These are phyloP conservation scores for Palythoa grandis DNA, from an alignment of 92 coral and sea anemone genomes.

Conservation along the genomic window DNA sequence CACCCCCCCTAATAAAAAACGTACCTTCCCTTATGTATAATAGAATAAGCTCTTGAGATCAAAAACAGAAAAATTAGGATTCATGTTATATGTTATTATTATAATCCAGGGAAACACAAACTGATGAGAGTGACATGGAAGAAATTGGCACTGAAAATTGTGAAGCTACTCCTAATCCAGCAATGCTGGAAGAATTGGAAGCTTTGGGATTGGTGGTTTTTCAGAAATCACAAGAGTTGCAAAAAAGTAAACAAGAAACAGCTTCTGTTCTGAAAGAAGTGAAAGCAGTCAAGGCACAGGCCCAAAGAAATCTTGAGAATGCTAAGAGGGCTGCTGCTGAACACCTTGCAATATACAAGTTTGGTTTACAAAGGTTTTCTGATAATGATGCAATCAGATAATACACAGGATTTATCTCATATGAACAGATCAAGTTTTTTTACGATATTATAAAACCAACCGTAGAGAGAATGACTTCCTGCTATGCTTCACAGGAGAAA, in stretches of 20 bases:
- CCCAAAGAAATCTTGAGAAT: slow-evolving; percentile 30
- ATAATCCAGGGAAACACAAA: slow-evolving; percentile 50
- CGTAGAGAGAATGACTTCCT: slow-evolving; percentile 57
- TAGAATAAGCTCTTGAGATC: slow-evolving; percentile 10
- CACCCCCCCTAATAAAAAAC: too few species aligned
- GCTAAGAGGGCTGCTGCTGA: slow-evolving; percentile 43
- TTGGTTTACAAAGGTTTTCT: slow-evolving; percentile 63
- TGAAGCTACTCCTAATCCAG: slow-evolving; percentile 18
- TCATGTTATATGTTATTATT: slow-evolving; percentile 20
- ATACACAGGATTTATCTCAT: slow-evolving; percentile 59
- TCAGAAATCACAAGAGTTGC: slow-evolving; percentile 33
- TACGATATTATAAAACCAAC: slow-evolving; percentile 47
- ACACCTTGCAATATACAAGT: slow-evolving; percentile 42
- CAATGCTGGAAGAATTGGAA: slow-evolving; percentile 44
- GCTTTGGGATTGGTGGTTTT: slow-evolving; percentile 31
- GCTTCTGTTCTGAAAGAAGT: slow-evolving; percentile 39
- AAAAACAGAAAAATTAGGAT: slow-evolving; percentile 4
- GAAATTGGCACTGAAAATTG: slow-evolving; percentile 18
- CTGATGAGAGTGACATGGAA: slow-evolving; percentile 56
- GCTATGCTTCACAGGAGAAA: slow-evolving; percentile 57
- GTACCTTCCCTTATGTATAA: slow-evolving; percentile 30
- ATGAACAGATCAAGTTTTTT: slow-evolving; percentile 51
- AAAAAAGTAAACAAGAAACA: slow-evolving; percentile 35
- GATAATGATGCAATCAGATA: slow-evolving; percentile 52
- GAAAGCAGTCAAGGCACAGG: slow-evolving; percentile 42